Conservation (phyloP, 2,797 vertebrate species). For the Pipistrellus pipistrellus region DNA sequence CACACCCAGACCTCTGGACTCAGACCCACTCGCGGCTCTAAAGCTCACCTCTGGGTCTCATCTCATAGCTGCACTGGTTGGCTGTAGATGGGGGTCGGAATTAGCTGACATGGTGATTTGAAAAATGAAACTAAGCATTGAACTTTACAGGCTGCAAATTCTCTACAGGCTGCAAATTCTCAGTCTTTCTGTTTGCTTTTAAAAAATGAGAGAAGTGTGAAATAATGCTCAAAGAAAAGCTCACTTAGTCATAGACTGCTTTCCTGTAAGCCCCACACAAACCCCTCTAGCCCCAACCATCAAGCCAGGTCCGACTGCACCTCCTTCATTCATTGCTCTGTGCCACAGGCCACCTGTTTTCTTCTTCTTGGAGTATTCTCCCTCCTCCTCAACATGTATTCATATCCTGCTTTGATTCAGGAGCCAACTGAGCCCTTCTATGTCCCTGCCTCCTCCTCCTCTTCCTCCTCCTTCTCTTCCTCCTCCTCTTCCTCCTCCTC, state of each 20-base stretch:
- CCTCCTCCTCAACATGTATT: background rate
- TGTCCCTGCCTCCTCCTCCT: background rate
- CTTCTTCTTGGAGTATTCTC: background rate
- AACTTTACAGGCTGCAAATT: background rate
- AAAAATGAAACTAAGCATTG: constrained; percentile 28
- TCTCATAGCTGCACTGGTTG: background rate
- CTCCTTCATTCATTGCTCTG: too few species aligned
- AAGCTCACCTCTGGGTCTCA: background rate
- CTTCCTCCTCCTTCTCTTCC: too few species aligned
- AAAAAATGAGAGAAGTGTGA: background rate
- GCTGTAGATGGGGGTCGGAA: background rate
- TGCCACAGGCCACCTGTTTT: accelerated
- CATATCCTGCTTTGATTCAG: background rate
- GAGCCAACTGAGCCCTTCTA: background rate
- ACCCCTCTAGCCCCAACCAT: background rate
- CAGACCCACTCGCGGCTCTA: background rate
- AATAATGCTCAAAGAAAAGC: background rate
- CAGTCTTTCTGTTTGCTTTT: background rate
- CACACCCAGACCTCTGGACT: background rate
- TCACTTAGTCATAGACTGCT: background rate
- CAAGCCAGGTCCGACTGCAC: background rate
- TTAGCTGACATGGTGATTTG: background rate
- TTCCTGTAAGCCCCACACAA: background rate
- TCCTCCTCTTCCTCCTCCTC: background rate
- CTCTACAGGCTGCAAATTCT: background rate